These are phyloP conservation scores for Sacculina carcini DNA, from an alignment of 2,888 invertebrate genomes.

Conservation along the genomic window DNA sequence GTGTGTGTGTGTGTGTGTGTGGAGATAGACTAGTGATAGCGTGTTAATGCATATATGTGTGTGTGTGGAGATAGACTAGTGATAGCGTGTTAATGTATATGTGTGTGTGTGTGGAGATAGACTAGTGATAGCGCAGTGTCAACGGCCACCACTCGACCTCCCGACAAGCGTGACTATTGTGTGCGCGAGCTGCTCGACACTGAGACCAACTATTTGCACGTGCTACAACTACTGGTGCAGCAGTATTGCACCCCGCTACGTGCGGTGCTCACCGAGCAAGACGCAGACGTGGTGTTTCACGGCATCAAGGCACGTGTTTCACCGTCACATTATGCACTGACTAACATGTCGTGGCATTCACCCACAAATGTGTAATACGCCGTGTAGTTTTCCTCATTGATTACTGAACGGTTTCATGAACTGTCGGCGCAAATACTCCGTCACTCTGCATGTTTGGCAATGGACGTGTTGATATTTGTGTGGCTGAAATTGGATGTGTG, in stretches of 20 bases:
- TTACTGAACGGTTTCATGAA: too few relatives aligned
- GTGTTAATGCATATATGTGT: not conserved
- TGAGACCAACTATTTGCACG: slow-evolving; percentile 86
- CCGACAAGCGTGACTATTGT: slow-evolving; percentile 16
- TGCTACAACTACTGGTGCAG: slow-evolving; percentile 52
- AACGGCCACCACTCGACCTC: not conserved
- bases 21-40: not conserved
- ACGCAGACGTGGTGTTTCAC: slow-evolving; percentile 56
- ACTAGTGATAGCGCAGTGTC: not conserved
- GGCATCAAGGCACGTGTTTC: slow-evolving; percentile 45
- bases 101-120: not conserved
- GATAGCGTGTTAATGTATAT: not conserved
- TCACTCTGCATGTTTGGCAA: too few relatives aligned
- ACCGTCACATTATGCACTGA: not conserved
- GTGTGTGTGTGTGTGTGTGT: not conserved
- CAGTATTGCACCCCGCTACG: slow-evolving; percentile 50
- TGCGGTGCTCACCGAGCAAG: slow-evolving; percentile 37
- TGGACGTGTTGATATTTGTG: too few relatives aligned
- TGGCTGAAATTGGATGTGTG: too few relatives aligned
- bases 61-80: not conserved
- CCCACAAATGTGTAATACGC: slow-evolving; percentile 34
- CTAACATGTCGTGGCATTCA: slow-evolving; percentile 48
- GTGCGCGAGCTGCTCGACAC: slow-evolving; percentile 69
- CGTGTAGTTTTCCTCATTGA: too few relatives aligned
- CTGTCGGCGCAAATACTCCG: too few relatives aligned